Base-by-base conservation (phyloP, 2,797 vertebrate species). In the Nannoperca australis region DNA sequence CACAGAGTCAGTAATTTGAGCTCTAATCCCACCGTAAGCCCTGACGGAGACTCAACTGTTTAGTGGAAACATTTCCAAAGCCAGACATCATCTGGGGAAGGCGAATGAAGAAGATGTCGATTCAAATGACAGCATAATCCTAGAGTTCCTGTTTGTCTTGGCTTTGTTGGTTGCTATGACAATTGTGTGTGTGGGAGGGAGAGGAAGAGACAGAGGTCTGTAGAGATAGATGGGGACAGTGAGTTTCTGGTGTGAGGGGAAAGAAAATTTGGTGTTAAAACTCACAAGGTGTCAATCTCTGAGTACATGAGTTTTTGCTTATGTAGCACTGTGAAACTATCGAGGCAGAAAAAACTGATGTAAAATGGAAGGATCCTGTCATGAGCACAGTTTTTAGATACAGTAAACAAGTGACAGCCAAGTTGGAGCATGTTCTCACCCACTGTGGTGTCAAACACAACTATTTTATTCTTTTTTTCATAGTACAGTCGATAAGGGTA, bases 21-120 rank as follows among this genome's bases (percentile, higher is more conserved):
- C 86, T 91, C 76, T 93, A 91, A 94, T 94, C 94, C 93, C 51
- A 38, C 70, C 76, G 58, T 89, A 92, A 94, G 78, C 83, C 87
- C 82, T 32, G 70, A 73, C 61, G 66, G 81, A 91, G 89, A 81
- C 81, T 85, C 78, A 17, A 62, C 85, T 86, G 88, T 90, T 92
- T 91, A 86, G 86, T 94, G 92, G 93, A 94, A 94, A 94, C 87
- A 89, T 93, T 95, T 91, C 86, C 78, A 69, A 84, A 90, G 87
- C 84, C 90, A 91, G 89, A 91, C 87, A 89, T 86, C 89, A 91
- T 87, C 53, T 22, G 72, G 49, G 78, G 53, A 85, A 78, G 59
- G 73, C 82, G 79, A 85, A 76, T 72, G 85, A 88, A 88, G 86
- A 91, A 80, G 87, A 91, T 86, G 83, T 85, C 74, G 86, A 93